Evolutionary conservation across 2,113 vertebrate genomes (phyloP), one percentile per base, ranked within the genome.

Genomic region (Cinclus cinclus): DNA sequence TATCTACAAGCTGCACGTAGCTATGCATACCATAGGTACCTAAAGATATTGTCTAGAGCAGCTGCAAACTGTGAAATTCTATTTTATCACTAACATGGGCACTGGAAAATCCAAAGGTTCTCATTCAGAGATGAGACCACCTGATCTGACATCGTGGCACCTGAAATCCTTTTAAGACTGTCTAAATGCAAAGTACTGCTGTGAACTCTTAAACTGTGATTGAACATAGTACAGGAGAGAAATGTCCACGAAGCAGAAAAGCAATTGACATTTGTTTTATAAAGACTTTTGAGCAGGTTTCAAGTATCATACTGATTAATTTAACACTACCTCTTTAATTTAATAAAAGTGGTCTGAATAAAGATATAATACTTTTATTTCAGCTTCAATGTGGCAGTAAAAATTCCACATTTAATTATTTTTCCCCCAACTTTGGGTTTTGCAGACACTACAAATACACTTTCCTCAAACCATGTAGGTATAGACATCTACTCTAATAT

Each of bases 351-450:
- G 0, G 39, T 27, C 53, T 73, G 41, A 87, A 79, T 52, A 76
- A 87, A 71, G 56, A 80, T 21, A 17, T 35, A 67, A 67, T n/a
- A 42, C 78, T 75, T 95, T 85, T 90, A 69, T 22, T 86, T 83
- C 42, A 52, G 35, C 31, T 68, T 85, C n/a, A 41, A 1, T 18
- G 15, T 47, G 28, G 18, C 58, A 58, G 50, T 86, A 80, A 88
- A 90, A 70, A 27, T 58, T 44, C 12, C 23, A n/a, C 15, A 18
- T 4, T 56, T 49, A 59, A 17, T 23, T 71, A 15, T 47, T 28
- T 53, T 18, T 1, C 2, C 6, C 13, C 10, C 27, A 44, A 0
- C 14, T 13, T 4, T 15, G 12, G 3, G 35, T 60, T 50, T 55
- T 73, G 58, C 58, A 90, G 46, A 62, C 9, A 13, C 41, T 68